These are phyloP conservation scores for Uropsilus gracilis DNA, from an alignment of 2,113 vertebrate species.

Conservation along the genomic window DNA sequence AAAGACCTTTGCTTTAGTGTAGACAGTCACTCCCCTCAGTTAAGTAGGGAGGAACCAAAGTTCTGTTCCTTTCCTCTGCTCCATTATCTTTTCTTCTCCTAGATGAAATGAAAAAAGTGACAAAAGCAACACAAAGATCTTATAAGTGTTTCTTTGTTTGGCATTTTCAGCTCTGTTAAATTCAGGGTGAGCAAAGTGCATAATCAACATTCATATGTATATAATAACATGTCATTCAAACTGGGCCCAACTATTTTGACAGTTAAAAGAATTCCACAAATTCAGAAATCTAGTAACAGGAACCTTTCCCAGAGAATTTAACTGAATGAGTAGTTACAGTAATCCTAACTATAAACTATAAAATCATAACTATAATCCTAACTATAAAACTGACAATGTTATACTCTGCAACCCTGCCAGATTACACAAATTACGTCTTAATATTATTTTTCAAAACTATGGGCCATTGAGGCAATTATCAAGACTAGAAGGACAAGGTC, in stretches of 20 bases:
- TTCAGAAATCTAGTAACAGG: background rate
- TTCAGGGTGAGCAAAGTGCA: background rate
- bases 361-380: too few species aligned
- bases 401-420: background rate
- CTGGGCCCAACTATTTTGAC: background rate
- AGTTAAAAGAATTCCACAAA: background rate
- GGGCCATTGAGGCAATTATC: background rate
- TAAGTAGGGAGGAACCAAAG: background rate
- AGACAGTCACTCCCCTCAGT: background rate
- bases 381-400: background rate
- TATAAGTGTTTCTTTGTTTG: background rate
- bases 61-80: background rate
- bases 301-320: background rate
- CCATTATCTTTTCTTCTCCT: background rate
- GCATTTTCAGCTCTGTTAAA: background rate
- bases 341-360: slow-evolving; percentile 16
- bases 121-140: background rate
- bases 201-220: background rate
- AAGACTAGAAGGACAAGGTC: background rate
- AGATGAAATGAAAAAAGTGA: background rate
- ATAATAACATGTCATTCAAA: background rate
- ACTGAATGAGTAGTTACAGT: background rate
- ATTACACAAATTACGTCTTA: background rate
- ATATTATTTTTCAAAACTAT: background rate
- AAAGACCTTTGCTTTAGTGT: slow-evolving; percentile 28